A percentile compares a stretch with the other conserved stretches of the same genome.
Conservation (phyloP, 2,888 invertebrate species). For the Pseudococcus jackbeardsleyi region DNA sequence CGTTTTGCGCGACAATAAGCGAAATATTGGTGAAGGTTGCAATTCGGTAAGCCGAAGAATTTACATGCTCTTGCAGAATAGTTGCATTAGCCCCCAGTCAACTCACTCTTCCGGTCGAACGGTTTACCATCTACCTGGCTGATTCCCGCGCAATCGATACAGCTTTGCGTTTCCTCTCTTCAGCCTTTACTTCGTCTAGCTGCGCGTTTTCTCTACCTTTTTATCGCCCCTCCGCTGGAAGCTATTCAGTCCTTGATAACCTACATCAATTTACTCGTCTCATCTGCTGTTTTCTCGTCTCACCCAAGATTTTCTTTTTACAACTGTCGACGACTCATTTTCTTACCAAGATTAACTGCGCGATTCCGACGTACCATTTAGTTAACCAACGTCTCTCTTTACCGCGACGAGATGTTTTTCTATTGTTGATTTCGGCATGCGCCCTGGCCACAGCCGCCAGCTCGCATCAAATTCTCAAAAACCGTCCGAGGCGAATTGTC, state of each 20-base stretch:
- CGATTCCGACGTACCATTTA: not conserved
- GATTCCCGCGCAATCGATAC: conserved; percentile 62
- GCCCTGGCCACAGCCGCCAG: not conserved
- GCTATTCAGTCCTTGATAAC: conserved; percentile 59
- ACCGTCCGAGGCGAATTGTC: not conserved
- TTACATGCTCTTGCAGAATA: conserved; percentile 37
- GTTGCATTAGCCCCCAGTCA: conserved; percentile 54
- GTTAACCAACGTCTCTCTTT: conserved; percentile 25
- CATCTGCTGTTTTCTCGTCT: conserved; percentile 46
- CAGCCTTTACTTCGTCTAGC: conserved; percentile 54
- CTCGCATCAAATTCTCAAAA: not conserved
- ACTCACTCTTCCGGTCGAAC: conserved; percentile 59
- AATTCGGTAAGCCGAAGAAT: conserved; percentile 14
- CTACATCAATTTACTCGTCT: conserved; percentile 61
- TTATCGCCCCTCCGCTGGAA: conserved; percentile 14
- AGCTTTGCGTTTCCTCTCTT: conserved; percentile 60
- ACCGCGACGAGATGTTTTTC: conserved; percentile 29
- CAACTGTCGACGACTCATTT: conserved; percentile 49
- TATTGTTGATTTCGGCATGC: conserved; percentile 33
- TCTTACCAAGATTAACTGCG: conserved; percentile 41
- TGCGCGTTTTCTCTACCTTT: conserved; percentile 38
- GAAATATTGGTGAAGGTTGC: conserved; percentile 42
- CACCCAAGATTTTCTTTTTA: conserved; percentile 31
- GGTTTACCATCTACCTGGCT: conserved; percentile 61
- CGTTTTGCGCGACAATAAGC: not conserved